Base-by-base conservation (phyloP, 1,140 invertebrate genomes). In the Dysdera silvatica region DNA sequence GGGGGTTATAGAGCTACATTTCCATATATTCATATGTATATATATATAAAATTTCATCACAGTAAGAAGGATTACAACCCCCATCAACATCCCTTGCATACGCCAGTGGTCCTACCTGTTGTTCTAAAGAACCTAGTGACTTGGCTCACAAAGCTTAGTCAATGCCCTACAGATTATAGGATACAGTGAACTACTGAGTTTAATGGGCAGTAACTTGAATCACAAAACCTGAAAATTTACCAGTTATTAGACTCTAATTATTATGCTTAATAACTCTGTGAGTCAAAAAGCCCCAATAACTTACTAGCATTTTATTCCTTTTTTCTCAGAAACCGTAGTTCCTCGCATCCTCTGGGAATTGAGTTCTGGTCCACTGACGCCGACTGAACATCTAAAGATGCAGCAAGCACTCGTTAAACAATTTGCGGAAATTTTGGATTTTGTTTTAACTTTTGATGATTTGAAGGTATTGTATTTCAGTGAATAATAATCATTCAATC, bases 381-480 rank as follows among this genome's bases (percentile, higher is more conserved):
- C 91, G 2, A 87, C 85, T 24, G 85, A 94, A 71, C 91, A 95
- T 76, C 76, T 96, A 67, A 91, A 95, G 74, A 89, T 85, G 40
- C 91, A 95, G 74, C 92, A 96, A 75, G 91, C 92, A 0, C 79
- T 95, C 40, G 91, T 95, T 61, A 95, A 95, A 76, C 92, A 95
- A 76, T 87, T 96, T 76, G 91, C 91, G 12, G 87, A 94, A 77
- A 91, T 95, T 70, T 78, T 95, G 55, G 91, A 95, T 77, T 96
- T 95, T 75, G 91, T 94, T 16, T 79, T 95, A 31, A 93, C 92
- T 76, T 96, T 96, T 79, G 92, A 95, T 78, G 91, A 95, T 77
- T 84, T 91, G 71, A 96, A 95, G 84, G 62, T 65, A 59, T 28
- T 28, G 4, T 54, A 26, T 23, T 33, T 20, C 35, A 48, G 1